These are phyloP conservation scores for Calyptommatus sinebrachiatus DNA, from an alignment of 2,113 vertebrate genomes.

Conservation along the genomic window DNA sequence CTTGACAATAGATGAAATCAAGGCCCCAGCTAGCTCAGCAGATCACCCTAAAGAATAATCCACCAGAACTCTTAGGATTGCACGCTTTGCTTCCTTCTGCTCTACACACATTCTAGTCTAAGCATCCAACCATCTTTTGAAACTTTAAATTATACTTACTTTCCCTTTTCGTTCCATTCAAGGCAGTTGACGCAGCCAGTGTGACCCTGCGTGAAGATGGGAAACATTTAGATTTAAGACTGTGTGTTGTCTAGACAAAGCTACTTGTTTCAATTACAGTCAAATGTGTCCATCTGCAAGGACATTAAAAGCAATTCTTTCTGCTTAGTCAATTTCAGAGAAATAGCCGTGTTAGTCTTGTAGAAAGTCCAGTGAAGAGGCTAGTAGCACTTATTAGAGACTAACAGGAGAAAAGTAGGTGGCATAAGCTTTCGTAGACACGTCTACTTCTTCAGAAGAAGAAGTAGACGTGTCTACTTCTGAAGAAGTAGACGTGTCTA, in stretches of 20 bases:
- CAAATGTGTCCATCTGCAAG: background rate
- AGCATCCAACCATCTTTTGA: background rate
- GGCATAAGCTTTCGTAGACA: no score
- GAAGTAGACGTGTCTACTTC: no score
- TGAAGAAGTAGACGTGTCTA: no score
- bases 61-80: background rate
- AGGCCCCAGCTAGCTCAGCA: background rate
- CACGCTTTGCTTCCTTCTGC: background rate
- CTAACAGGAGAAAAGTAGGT: no score
- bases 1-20: background rate
- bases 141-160: constrained; percentile 80
- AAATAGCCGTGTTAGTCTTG: no score
- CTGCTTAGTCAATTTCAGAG: no score
- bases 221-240: constrained; percentile 25
- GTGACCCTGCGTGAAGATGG: constrained; percentile 81
- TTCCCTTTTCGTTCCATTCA: constrained; percentile 97
- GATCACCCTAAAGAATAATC: background rate
- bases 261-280: background rate
- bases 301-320: background rate
- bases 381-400: no score
- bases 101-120: constrained; percentile 18
- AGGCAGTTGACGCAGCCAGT: constrained; percentile 98
- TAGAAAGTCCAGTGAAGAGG: no score
- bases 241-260: constrained; percentile 13
- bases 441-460: no score